Evolutionary conservation across 2,888 invertebrate species (phyloP), one percentile per base, ranked within the genome.

Genomic region (Tromatobia lineatoria): DNA sequence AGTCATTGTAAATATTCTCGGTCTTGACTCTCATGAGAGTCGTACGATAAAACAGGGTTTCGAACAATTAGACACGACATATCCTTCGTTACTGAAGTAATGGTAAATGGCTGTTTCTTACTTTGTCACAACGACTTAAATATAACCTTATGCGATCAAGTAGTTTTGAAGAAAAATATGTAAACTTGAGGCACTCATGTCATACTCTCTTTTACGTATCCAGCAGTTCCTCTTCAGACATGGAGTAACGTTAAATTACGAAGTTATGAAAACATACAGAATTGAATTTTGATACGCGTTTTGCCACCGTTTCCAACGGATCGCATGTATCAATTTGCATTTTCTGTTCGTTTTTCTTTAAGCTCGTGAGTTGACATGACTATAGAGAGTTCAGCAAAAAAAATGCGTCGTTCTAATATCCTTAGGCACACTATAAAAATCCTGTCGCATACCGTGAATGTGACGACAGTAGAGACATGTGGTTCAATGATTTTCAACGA

Each of bases 401-500:
- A 61, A 61, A 61, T n/a, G 59, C 34, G 59, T n/a, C 13, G 34
- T 61, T 59, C 34, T 34, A 34, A 25, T 34, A 59, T 34, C 29
- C 7, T 25, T 15, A n/a, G n/a, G 59, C 29, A 34, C n/a, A 6
- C 15, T n/a, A n/a, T 61, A 34, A 34, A 6, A 23, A 6, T 4
- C 25, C 2, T 59, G 3, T 59, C 29, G 29, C 34, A 61, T 15
- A 10, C 7, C n/a, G 34, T 25, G 59, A 25, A 47, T 18, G 15
- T 20, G 45, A 25, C 13, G 23, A 59, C 23, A 15, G 18, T 18
- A 25, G 23, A 57, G 38, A 38, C 70, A 38, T 42, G 42, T 2
- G 38, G 57, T 45, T 73, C 42, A 42, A 73, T 45, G 10, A 69
- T 70, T 59, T 25, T n/a, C 10, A 23, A n/a, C 13, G 42, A 71